These are phyloP conservation scores for Palythoa caribaeorum DNA, from an alignment of 92 coral and sea anemone species.

Conservation along the genomic window DNA sequence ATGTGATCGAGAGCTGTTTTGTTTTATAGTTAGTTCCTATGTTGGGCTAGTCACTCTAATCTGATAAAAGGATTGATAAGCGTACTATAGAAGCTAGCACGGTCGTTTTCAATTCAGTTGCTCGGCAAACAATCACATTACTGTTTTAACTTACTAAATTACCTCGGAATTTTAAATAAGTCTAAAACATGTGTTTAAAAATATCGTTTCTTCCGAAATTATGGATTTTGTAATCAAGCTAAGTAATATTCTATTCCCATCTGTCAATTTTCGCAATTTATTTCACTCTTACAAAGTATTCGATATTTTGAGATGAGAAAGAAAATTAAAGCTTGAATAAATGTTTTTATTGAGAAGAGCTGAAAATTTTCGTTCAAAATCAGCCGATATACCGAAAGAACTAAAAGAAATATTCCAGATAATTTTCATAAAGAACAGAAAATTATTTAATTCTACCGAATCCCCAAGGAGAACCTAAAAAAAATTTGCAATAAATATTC, in stretches of 20 bases:
- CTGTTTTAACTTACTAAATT: background rate
- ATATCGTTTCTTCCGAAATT: background rate
- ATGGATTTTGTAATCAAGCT: background rate
- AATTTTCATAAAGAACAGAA: background rate
- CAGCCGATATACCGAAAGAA: background rate
- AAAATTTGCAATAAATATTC: background rate
- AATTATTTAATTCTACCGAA: background rate
- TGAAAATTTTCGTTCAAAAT: background rate
- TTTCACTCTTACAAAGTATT: background rate
- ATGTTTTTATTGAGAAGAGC: background rate
- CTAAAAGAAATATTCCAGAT: background rate
- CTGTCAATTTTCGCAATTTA: background rate
- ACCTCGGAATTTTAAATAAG: constrained; percentile 1
- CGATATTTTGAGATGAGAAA: background rate
- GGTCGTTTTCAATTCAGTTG: background rate
- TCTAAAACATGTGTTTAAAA: background rate
- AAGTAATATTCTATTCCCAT: background rate
- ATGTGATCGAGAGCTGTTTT: too few species aligned
- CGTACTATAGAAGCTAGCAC: background rate
- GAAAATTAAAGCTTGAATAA: background rate
- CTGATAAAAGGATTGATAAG: too few species aligned
- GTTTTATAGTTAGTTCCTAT: background rate
- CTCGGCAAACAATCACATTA: background rate
- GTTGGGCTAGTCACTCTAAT: background rate
- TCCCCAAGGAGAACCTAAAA: background rate